Evolutionary conservation across 2,797 vertebrate species (phyloP), one percentile per base, ranked within the genome.

Genomic region (Poeciliopsis presidionis): DNA sequence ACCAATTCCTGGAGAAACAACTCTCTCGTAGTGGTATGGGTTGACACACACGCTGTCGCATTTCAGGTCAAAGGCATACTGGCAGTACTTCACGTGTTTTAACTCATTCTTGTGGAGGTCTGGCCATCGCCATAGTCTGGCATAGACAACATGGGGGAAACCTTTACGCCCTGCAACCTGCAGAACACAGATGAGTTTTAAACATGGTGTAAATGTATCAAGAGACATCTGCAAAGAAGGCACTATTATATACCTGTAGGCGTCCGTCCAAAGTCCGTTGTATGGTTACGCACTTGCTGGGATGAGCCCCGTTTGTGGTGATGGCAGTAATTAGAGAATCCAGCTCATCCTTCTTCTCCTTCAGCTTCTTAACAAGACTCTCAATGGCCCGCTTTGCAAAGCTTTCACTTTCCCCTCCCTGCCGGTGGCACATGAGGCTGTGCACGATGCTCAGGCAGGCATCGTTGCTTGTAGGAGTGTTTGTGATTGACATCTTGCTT

Each of bases 371-470:
- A 16, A 99, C 98, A n/a, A 99, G 94, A 78, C 98, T 99, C 79
- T 99, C 98, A 1, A 99, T 99, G 1, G 98, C 98, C 13, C 98
- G 95, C 22, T 99, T 99, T 0, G 98, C 97, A 20, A 99, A 99
- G 3, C 97, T 98, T 84, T 99, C 98, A 1, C 98, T 99, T 94
- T 99, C 98, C 12, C 98, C 98, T 7, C 98, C 98, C 86, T 99
- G 98, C 8, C 98, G 94, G 90, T 99, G 98, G 92, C 98, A 99
- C 98, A 99, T 99, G 89, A 99, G 91, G 91, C 98, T 99, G 90
- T 99, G 98, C 41, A 99, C 98, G 76, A 99, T 99, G 96, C 98
- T 99, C 90, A 99, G 93, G 81, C 98, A 99, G 79, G 98, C 98
- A 43, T 99, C 98, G 57, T 98, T 99, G 84, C 98, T 99, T 53